Evolutionary conservation across 2,888 invertebrate species (phyloP).

Genomic region (Pilophorus perplexus): DNA sequence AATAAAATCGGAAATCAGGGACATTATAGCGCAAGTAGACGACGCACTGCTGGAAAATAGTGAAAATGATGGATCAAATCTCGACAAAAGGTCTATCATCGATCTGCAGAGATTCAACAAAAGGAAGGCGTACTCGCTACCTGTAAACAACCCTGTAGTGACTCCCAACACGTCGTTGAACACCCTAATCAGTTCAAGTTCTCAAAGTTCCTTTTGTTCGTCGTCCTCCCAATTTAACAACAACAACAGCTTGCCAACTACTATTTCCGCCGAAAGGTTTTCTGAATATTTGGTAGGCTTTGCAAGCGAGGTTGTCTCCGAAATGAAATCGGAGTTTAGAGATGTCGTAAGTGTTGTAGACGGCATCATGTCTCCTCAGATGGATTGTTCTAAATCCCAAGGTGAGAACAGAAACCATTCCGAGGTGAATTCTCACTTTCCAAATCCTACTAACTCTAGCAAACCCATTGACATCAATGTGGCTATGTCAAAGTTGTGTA

Average conservation of each 20-base stretch:
- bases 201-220: constrained; percentile 20
- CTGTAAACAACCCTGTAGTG: background rate
- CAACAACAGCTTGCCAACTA: background rate
- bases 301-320: constrained; percentile 74
- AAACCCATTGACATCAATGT: background rate
- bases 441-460: background rate
- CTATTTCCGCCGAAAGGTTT: constrained; percentile 62
- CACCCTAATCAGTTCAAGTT: constrained; percentile 17
- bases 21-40: constrained; percentile 75
- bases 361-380: constrained; percentile 61
- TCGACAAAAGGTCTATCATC: constrained; percentile 33
- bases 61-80: background rate
- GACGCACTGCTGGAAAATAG: constrained; percentile 60
- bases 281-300: constrained; percentile 75
- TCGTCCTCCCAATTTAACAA: background rate
- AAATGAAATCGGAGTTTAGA: constrained; percentile 69
- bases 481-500: background rate
- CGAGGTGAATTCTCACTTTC: background rate
- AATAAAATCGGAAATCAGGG: constrained; percentile 77
- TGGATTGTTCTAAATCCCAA: constrained; percentile 28
- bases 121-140: constrained; percentile 39
- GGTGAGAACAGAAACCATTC: background rate
- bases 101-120: constrained; percentile 31
- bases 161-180: constrained; percentile 6
- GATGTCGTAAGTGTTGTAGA: constrained; percentile 73